phyloP scores from a whole-genome alignment of 2,113 vertebrate species.

The Poicephalus meyeri region DNA sequence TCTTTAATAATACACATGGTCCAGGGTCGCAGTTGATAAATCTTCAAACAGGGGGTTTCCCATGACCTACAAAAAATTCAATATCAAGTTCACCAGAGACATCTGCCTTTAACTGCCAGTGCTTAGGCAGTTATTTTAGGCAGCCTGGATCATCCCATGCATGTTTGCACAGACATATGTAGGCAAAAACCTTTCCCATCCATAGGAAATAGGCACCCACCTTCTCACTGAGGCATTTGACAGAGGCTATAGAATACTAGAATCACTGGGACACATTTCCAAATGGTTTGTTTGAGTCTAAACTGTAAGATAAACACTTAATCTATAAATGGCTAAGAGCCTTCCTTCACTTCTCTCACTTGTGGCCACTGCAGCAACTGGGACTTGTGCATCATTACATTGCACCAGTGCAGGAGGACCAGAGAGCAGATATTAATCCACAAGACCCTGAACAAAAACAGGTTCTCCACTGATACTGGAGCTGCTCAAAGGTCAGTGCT shows the following conservation, averaged over 20 bases:
- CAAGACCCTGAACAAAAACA: background rate
- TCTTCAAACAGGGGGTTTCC: background rate
- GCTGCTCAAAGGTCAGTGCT: background rate
- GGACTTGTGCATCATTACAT: background rate
- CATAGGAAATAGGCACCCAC: background rate
- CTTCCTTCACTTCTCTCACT: background rate
- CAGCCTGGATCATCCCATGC: background rate
- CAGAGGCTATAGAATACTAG: background rate
- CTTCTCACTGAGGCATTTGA: background rate
- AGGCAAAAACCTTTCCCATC: background rate
- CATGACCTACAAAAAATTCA: background rate
- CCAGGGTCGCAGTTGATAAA: background rate
- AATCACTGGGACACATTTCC: background rate
- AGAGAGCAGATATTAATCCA: background rate
- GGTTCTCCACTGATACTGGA: background rate
- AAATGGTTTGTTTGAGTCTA: background rate
- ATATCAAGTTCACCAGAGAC: background rate
- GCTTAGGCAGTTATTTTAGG: constrained; percentile 10
- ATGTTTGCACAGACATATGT: background rate
- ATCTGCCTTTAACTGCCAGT: background rate
- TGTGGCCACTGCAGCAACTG: background rate
- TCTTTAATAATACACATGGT: background rate
- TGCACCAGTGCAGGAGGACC: background rate
- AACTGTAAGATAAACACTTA: background rate
- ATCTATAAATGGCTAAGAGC: background rate